Evolutionary conservation across 2,888 invertebrate species (phyloP), one percentile per base, ranked within the genome.

Genomic region (Megamerina dolium): DNA sequence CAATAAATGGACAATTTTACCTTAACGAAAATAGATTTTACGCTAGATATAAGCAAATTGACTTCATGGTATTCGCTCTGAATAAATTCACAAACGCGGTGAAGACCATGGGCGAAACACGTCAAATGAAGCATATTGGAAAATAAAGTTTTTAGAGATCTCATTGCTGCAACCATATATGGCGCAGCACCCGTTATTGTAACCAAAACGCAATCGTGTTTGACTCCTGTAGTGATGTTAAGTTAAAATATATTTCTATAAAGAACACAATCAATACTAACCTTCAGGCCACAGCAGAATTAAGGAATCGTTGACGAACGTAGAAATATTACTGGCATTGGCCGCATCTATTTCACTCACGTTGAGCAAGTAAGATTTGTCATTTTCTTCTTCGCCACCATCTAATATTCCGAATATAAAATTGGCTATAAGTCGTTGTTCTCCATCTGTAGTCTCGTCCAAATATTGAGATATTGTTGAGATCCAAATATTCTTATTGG

Each of bases 291-390:
- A 29, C 12, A 37, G 18, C 16, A 37, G 16, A 17, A 18, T 16
- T 8, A 37, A 14, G 10, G 37, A 37, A 27, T 37, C 37, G 10
- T 26, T 37, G 4, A 29, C 5, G 18, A 37, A 37, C 18, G 29
- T 13, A 18, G 37, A 16, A 16, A 29, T 37, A 14, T 16, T n/a
- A 19, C 13, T 37, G 27, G 37, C 29, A 27, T 37, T 29, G 13
- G 37, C 5, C 10, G 37, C 26, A 27, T 14, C 17, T 16, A 27
- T n/a, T 3, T 27, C 27, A 27, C 12, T n/a, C 27, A 27, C 3
- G 3, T 27, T 27, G 3, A 27, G 27, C n/a, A 27, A 27, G n/a
- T 27, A 27, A 2, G 12, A 27, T n/a, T 27, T 27, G 10, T 27
- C 3, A n/a, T n/a, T 10, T 27, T 27, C 3, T 27, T 27, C 27